phyloP scores from a whole-genome alignment of 2,797 vertebrate genomes.

The Geranospiza caerulescens region DNA sequence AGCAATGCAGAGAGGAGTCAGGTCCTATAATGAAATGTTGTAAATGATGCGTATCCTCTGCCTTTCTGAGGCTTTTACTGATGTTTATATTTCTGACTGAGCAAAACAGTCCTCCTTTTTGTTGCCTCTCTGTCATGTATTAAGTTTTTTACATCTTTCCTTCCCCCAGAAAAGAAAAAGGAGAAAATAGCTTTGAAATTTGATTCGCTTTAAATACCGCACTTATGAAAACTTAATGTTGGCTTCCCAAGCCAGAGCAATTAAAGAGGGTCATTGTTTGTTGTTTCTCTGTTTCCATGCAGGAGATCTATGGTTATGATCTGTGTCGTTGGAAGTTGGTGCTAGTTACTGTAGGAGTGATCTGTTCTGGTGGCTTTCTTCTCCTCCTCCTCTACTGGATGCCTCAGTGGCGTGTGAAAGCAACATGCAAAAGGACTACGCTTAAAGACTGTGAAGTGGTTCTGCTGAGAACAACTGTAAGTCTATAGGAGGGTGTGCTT shows the following conservation, averaged over 20 bases:
- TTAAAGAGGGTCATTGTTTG: background rate
- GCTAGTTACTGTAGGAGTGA: constrained; percentile 84
- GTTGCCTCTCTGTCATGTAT: background rate
- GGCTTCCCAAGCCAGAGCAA: background rate
- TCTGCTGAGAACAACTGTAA: constrained; percentile 90
- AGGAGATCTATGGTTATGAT: constrained; percentile 92
- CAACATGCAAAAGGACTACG: constrained; percentile 84
- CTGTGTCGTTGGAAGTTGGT: constrained; percentile 90
- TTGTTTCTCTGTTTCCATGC: constrained; percentile 15
- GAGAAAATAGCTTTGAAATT: background rate
- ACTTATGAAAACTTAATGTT: background rate
- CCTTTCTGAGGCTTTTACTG: background rate
- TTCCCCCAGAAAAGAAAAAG: background rate
- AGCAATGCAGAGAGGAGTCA: background rate
- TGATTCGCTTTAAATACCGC: background rate
- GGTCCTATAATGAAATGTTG: background rate
- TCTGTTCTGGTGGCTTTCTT: constrained; percentile 93
- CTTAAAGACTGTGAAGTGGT: constrained; percentile 88
- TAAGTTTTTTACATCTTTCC: background rate
- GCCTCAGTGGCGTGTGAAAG: constrained; percentile 96
- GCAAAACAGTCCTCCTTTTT: background rate
- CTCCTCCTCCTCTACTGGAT: constrained; percentile 98
- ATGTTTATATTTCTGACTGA: background rate
- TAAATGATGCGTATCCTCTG: background rate
- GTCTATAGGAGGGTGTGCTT: background rate